These are phyloP conservation scores for Anguilla marmorata DNA, from an alignment of 2,797 vertebrate genomes.

Conservation along the genomic window DNA sequence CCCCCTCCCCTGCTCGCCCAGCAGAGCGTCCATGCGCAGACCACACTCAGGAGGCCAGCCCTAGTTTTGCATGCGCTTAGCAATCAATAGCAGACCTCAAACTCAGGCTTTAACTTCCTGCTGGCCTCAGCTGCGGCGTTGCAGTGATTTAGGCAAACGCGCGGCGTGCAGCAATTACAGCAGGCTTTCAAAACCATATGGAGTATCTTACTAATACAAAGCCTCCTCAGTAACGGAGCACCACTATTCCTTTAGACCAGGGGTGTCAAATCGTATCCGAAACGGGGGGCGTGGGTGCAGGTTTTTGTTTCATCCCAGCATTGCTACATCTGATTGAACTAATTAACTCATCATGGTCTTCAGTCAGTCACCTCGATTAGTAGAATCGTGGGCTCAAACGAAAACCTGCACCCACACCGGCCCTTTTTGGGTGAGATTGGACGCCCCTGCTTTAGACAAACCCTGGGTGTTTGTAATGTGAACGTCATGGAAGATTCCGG, in stretches of 20 bases:
- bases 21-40: conserved; percentile 46
- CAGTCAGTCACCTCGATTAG: not conserved
- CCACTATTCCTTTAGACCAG: conserved; percentile 11
- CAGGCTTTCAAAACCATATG: not conserved
- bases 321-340: not conserved
- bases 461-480: not conserved
- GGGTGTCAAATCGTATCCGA: not conserved
- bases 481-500: conserved; percentile 48
- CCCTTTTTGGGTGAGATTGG: not conserved
- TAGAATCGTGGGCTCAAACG: not conserved
- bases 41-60: conserved; percentile 51
- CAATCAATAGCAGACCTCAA: conserved; percentile 40
- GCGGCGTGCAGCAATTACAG: not conserved
- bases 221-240: conserved; percentile 2
- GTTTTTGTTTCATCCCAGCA: not conserved
- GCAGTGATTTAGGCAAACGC: not conserved
- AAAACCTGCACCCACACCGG: not conserved
- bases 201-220: not conserved
- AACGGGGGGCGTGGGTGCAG: not conserved
- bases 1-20: conserved; percentile 49
- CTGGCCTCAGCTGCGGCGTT: not conserved
- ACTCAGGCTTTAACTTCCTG: not conserved
- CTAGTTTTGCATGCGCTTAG: conserved; percentile 27
- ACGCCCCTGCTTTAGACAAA: conserved; percentile 2
- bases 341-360: not conserved